Conservation (phyloP, 2,888 invertebrate species). For the Baronia brevicornis region DNA sequence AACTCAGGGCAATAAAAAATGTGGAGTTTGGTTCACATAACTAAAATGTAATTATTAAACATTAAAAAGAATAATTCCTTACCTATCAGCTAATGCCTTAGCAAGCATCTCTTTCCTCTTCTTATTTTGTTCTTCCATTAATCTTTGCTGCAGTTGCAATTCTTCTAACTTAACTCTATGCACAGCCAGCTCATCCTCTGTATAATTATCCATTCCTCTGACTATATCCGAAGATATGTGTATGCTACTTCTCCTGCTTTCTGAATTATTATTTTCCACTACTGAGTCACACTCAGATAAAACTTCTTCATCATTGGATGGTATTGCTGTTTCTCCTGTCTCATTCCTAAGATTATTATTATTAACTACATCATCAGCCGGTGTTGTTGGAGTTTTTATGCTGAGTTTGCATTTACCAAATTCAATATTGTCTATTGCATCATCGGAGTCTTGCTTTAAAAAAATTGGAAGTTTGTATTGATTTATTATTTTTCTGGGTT, state of each 20-base stretch:
- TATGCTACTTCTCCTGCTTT: constrained; percentile 28
- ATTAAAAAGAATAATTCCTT: constrained; percentile 20
- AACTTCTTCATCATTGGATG: constrained; percentile 20
- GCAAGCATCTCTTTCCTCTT: constrained; percentile 82
- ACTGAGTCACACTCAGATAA: constrained; percentile 11
- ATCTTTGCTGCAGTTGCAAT: constrained; percentile 81
- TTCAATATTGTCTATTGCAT: constrained; percentile 42
- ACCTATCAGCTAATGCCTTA: constrained; percentile 85
- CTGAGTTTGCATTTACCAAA: constrained; percentile 64
- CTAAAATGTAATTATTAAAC: no score
- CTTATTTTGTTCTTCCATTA: constrained; percentile 87
- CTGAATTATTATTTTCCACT: constrained; percentile 15
- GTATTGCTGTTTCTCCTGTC: no score
- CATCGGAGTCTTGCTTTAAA: constrained; percentile 42
- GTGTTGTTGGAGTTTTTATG: constrained; percentile 35
- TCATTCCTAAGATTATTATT: constrained; percentile 21
- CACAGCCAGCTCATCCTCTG: constrained; percentile 47
- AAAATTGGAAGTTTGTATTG: constrained; percentile 35
- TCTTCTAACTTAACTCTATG: constrained; percentile 78
- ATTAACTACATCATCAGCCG: constrained; percentile 19
- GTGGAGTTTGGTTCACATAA: no score
- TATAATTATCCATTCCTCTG: constrained; percentile 46
- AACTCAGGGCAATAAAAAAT: no score
- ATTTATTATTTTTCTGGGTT: constrained; percentile 27
- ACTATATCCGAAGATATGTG: constrained; percentile 46